phyloP scores from a whole-genome alignment of 2,888 invertebrate genomes.

The Drosophila mimetica region DNA sequence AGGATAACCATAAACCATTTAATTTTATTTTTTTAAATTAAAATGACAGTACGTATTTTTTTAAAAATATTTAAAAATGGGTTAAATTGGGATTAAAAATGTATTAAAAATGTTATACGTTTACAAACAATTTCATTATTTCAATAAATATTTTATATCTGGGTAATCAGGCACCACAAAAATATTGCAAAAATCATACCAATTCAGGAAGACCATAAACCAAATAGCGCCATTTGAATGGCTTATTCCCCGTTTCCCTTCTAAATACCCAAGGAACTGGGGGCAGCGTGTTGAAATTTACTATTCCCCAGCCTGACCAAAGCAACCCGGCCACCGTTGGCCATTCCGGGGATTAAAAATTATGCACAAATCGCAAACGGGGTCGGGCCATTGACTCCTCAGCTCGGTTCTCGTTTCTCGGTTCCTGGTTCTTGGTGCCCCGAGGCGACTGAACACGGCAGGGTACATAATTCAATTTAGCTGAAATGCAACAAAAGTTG shows the following conservation, averaged over 20 bases:
- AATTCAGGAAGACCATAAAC: not conserved
- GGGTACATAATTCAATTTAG: constrained; percentile 69
- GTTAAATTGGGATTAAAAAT: too few species aligned
- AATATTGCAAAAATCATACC: not conserved
- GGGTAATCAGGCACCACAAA: not conserved
- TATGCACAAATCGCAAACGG: constrained; percentile 50
- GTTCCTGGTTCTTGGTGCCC: not conserved
- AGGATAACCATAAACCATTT: not conserved
- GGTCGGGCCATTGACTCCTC: constrained; percentile 44
- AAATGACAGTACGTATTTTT: too few species aligned
- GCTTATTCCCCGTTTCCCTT: not conserved
- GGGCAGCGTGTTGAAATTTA: constrained; percentile 10
- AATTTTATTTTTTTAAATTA: too few species aligned
- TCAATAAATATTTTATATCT: not conserved
- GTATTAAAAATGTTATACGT: too few species aligned
- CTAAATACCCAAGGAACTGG: not conserved
- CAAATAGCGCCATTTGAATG: not conserved
- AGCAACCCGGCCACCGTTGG: constrained; percentile 6
- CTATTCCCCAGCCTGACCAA: not conserved
- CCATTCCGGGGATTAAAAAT: constrained; percentile 42
- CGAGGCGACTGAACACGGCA: constrained; percentile 34
- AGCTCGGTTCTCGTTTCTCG: not conserved
- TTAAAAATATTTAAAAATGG: too few species aligned
- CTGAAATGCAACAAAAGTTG: constrained; percentile 69
- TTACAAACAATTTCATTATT: not conserved